A percentile compares a stretch with the other conserved stretches of the same genome.
Evolutionary conservation across 2,888 invertebrate genomes (phyloP).

Genomic region (Polydrusus tereticollis): DNA sequence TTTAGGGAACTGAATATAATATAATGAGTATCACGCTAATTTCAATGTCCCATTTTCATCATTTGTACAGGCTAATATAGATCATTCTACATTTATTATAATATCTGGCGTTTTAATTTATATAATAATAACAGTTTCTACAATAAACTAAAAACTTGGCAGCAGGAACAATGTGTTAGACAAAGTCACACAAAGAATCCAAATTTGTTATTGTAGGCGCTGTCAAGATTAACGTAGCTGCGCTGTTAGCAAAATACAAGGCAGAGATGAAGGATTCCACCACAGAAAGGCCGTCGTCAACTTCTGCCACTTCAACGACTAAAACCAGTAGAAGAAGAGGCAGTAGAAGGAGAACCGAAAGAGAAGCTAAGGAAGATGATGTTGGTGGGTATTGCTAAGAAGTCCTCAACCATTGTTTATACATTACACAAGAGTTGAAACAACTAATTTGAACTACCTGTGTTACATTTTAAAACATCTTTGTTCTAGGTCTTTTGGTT

Average conservation of each 20-base stretch:
- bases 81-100: too few relatives aligned
- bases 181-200: too few relatives aligned
- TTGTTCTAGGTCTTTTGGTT: too few relatives aligned
- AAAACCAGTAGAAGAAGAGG: conserved; percentile 34
- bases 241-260: conserved; percentile 63
- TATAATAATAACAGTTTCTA: too few relatives aligned
- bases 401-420: not conserved
- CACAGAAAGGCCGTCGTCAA: conserved; percentile 60
- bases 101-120: too few relatives aligned
- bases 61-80: too few relatives aligned
- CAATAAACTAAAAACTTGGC: too few relatives aligned
- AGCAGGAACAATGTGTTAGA: too few relatives aligned
- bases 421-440: not conserved
- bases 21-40: too few relatives aligned
- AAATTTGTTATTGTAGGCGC: conserved; percentile 56
- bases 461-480: too few relatives aligned
- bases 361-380: conserved; percentile 55
- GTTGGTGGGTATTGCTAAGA: not conserved
- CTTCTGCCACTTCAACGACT: conserved; percentile 45
- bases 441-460: not conserved
- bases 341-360: conserved; percentile 29
- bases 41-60: too few relatives aligned
- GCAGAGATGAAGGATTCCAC: conserved; percentile 59
- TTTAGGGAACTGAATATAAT: too few relatives aligned
- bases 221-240: conserved; percentile 56